Evolutionary conservation across 2,113 vertebrate species (phyloP), one percentile per base, ranked within the genome.

Genomic region (Oreochromis aureus): DNA sequence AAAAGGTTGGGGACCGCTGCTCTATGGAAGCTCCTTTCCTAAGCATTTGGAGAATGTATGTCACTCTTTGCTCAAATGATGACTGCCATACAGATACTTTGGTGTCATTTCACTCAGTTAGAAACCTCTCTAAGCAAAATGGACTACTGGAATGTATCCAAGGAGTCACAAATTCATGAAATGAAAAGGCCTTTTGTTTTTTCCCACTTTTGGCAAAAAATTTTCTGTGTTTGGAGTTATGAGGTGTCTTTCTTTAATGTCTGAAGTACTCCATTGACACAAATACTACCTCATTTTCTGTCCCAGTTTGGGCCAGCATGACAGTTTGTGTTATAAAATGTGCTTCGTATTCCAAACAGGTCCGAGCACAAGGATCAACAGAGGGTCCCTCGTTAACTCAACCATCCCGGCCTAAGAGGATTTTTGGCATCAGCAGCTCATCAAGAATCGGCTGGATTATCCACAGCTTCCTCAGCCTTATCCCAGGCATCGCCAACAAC

Each of bases 401-500:
- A 12, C n/a, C 73, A 85, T 24, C 85, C 63, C 4, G 83, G n/a
- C 4, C 90, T 19, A 73, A 81, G 39, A 93, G 34, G 34, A 90
- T 96, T 34, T 96, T 96, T 55, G 96, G 96, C 24, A 93, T 94
- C 76, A 93, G 92, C 32, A 79, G 87, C n/a, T 93, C 94, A 19
- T 96, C 96, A 0, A 95, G 94, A 5, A 95, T 97, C 1, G 94
- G 95, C 6, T 53, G 78, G 82, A 93, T 96, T 16, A 91, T 94
- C 48, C 69, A 95, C 22, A 90, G 85, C 63, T 97, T 95, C 92
- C 94, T 97, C 15, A 3, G 27, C 6, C 63, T 87, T 44, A 41
- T 97, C 39, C 95, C 96, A 2, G 82, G 79, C 19, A 69, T 89
- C 1, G 94, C 91, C 61, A 94, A 94, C 71, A 4, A 94, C 84